A percentile compares a stretch with the other conserved stretches of the same genome.
Evolutionary conservation across 2,113 vertebrate genomes (phyloP).

Genomic region (Stictonetta naevosa): DNA sequence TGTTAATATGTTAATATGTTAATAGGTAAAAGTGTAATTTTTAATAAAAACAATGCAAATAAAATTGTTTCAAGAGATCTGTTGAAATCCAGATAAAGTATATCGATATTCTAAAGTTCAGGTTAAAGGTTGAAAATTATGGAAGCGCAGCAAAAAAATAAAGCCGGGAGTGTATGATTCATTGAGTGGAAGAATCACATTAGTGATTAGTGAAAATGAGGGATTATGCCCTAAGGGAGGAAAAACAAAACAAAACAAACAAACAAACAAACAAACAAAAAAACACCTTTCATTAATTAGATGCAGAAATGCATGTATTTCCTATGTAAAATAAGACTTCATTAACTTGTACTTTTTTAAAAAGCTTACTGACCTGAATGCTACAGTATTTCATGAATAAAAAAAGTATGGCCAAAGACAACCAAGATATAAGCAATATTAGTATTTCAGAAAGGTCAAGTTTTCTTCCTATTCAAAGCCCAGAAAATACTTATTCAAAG

Average conservation of each 20-base stretch:
- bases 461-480: not conserved
- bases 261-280: not conserved
- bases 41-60: not conserved
- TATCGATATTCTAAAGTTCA: not conserved
- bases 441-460: not conserved
- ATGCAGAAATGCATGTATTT: not conserved
- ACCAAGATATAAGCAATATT: not conserved
- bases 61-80: not conserved
- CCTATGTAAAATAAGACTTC: not conserved
- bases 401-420: not conserved
- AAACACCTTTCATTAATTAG: not conserved
- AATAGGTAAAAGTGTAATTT: rapidly evolving
- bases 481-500: not conserved
- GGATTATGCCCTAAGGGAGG: not conserved
- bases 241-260: not conserved
- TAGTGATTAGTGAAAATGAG: not conserved
- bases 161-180: not conserved
- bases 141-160: not conserved
- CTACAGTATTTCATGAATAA: not conserved
- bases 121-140: not conserved
- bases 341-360: not conserved
- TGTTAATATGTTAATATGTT: too few relatives aligned
- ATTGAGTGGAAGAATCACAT: not conserved
- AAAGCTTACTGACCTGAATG: not conserved
- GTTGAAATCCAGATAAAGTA: not conserved